Conservation (phyloP, 2,888 invertebrate species). For the Muscina levida region DNA sequence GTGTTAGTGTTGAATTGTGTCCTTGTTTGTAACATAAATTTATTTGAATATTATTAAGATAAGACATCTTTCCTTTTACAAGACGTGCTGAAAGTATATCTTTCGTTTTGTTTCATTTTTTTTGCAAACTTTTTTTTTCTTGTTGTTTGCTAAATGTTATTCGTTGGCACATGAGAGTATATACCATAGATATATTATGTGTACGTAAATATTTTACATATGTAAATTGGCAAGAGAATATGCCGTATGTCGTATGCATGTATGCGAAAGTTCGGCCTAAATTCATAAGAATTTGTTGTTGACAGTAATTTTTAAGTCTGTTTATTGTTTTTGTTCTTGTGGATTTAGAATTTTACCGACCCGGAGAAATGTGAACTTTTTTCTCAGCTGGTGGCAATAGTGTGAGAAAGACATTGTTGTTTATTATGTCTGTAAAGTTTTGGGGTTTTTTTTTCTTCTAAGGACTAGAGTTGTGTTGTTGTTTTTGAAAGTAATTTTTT, state of each 20-base stretch:
- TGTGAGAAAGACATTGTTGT: neutral
- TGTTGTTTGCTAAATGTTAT: too few relatives aligned
- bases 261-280: constrained; percentile 1
- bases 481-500: constrained; percentile 5
- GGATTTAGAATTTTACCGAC: constrained; percentile 15
- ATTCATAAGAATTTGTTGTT: constrained; percentile 47
- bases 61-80: constrained; percentile 51
- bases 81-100: constrained; percentile 65
- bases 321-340: constrained; percentile 42
- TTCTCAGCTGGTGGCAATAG: too few relatives aligned
- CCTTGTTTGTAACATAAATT: constrained; percentile 55
- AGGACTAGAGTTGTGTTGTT: neutral
- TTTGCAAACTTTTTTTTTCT: constrained; percentile 40
- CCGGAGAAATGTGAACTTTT: too few relatives aligned
- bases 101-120: constrained; percentile 45
- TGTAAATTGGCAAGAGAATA: constrained; percentile 33
- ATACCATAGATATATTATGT: neutral
- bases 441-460: neutral
- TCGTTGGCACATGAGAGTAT: constrained; percentile 10
- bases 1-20: constrained; percentile 26
- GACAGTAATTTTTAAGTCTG: constrained; percentile 53
- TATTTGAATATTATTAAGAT: constrained; percentile 64
- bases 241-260: neutral
- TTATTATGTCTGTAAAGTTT: constrained; percentile 35
- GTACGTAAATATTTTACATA: constrained; percentile 29